Percentiles rank a stretch among this genome's conserved stretches.
These are phyloP conservation scores for Morone chrysops DNA, from an alignment of 2,113 vertebrate species.

Conservation along the genomic window DNA sequence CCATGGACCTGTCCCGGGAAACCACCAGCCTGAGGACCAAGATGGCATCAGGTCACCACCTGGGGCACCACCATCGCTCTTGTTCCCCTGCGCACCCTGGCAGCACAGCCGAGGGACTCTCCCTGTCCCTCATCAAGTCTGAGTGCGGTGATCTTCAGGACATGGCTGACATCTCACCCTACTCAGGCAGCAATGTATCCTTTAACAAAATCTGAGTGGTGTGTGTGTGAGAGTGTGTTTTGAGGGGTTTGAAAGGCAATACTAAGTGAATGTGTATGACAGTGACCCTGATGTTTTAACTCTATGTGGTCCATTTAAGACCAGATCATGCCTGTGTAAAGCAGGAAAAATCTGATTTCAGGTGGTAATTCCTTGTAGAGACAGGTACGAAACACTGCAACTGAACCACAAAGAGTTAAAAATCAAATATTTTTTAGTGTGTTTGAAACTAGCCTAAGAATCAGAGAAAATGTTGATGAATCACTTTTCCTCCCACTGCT, in stretches of 20 bases:
- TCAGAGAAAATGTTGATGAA: slow-evolving; percentile 76
- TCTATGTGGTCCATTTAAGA: slow-evolving; percentile 17
- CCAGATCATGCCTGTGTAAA: slow-evolving; percentile 13
- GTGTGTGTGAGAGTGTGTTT: background rate
- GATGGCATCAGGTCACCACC: slow-evolving; percentile 94
- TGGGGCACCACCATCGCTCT: slow-evolving; percentile 90
- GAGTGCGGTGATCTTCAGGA: slow-evolving; percentile 98
- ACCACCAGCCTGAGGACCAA: slow-evolving; percentile 97
- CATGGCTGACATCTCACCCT: slow-evolving; percentile 98
- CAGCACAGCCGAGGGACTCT: slow-evolving; percentile 93
- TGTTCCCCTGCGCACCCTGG: slow-evolving; percentile 94
- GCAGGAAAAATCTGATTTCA: slow-evolving; percentile 31
- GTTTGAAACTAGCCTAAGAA: slow-evolving; percentile 72
- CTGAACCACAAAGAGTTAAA: slow-evolving; percentile 62
- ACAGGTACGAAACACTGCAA: slow-evolving; percentile 38
- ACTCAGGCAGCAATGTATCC: slow-evolving; percentile 99
- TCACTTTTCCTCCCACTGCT: slow-evolving; percentile 78
- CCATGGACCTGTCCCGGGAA: slow-evolving; percentile 96
- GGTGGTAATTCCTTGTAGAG: slow-evolving; percentile 31
- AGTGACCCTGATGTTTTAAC: slow-evolving; percentile 26
- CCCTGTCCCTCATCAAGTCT: slow-evolving; percentile 97
- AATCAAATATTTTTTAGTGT: slow-evolving; percentile 65
- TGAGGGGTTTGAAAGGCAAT: slow-evolving; percentile 11
- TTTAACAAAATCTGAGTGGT: slow-evolving; percentile 76
- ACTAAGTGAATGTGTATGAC: slow-evolving; percentile 20